phyloP scores from a whole-genome alignment of 2,797 vertebrate genomes.

The Labeo calbasu region DNA sequence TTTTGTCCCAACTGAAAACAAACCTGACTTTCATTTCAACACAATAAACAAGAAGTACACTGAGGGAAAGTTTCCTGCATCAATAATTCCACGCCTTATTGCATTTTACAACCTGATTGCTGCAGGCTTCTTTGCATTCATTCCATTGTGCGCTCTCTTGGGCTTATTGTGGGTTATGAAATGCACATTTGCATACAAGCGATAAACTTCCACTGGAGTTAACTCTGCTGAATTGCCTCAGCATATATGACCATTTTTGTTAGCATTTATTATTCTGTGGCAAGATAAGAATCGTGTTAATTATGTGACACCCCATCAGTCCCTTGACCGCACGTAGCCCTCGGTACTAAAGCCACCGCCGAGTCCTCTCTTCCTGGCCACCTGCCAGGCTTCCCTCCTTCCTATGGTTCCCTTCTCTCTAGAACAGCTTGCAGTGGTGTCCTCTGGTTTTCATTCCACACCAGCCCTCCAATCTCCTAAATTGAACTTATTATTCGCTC shows the following conservation, averaged over 20 bases:
- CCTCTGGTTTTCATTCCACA: slow-evolving; percentile 83
- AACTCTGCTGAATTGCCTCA: slow-evolving; percentile 18
- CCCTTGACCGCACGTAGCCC: slow-evolving; percentile 6
- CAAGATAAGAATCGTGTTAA: background rate
- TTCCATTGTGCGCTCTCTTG: slow-evolving; percentile 36
- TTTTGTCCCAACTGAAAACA: slow-evolving; percentile 43
- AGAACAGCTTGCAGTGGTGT: slow-evolving; percentile 72
- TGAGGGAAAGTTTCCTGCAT: slow-evolving; percentile 30
- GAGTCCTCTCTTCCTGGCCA: slow-evolving; percentile 53
- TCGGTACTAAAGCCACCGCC: slow-evolving; percentile 13
- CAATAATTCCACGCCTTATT: slow-evolving; percentile 34
- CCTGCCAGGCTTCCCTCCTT: slow-evolving; percentile 55
- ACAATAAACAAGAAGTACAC: slow-evolving; percentile 28
- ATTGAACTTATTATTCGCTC: slow-evolving; percentile 86
- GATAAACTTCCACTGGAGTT: slow-evolving; percentile 14
- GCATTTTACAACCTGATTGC: slow-evolving; percentile 25
- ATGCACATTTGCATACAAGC: slow-evolving; percentile 34
- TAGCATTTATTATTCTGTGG: slow-evolving; percentile 20
- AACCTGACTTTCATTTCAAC: slow-evolving; percentile 34
- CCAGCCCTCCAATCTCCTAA: slow-evolving; percentile 80
- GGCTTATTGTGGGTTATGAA: slow-evolving; percentile 37
- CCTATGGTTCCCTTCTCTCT: slow-evolving; percentile 50
- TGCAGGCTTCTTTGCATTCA: slow-evolving; percentile 38
- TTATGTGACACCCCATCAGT: background rate
- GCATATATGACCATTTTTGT: slow-evolving; percentile 6